Evolutionary conservation across 1,140 invertebrate species (phyloP), one percentile per base, ranked within the genome.

Genomic region (Drosophila pandora): DNA sequence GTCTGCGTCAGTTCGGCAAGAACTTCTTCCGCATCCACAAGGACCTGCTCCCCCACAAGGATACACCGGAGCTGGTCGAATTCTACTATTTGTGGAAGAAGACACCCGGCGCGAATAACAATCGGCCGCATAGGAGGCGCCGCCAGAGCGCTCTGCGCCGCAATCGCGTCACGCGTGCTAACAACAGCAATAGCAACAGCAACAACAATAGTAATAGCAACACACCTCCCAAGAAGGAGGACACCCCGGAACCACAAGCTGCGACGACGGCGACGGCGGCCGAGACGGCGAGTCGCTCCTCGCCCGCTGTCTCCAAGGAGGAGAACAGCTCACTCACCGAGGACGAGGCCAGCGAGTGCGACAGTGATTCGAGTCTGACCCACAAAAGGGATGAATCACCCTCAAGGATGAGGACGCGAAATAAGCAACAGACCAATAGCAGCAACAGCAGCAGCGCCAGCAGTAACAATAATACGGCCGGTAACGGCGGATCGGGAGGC

Each of bases 21-120:
- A 99, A 99, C 93, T 99, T 99, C 93, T 99, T 98, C 92, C 96
- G 98, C 80, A 99, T 99, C 78, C 94, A 96, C 73, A 99, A 99
- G 93, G 98, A 99, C 92, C 94, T 99, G 56, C 93, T 99, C 69
- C 97, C 98, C 58, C 97, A 98, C 91, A 98, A 98, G 94, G 97
- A 99, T 90, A 99, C 98, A 82, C 95, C 97, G 43, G 98, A 99
- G 90, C 93, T 99, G 80, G 98, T 99, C 25, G 98, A 99, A 91
- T 99, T 97, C 93, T 99, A 99, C 93, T 99, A 99, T 93, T 94
- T 99, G 91, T 99, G 98, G 99, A 99, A 99, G 93, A 99, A 99
- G 93, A 99, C 98, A n/a, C 97, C 98, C n/a, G 97, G 97, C 80
- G 98, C 98, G 47, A 97, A 97, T 91, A 97, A 97, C 92, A 97